phyloP scores from a whole-genome alignment of 1,140 invertebrate genomes.

The Euwallacea similis region DNA sequence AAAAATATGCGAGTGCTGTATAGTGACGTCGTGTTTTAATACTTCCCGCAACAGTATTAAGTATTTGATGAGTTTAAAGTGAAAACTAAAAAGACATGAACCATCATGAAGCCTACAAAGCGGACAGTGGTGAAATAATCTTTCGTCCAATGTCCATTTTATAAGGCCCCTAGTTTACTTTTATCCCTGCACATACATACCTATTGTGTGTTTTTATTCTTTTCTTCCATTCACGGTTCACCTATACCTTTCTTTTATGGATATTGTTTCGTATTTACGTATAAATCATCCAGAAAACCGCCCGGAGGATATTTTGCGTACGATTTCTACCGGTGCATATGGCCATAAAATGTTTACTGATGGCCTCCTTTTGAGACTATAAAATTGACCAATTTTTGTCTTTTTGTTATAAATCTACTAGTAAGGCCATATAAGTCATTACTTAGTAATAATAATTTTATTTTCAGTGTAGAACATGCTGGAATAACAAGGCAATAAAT shows the following conservation, averaged over 20 bases:
- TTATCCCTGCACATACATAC: slow-evolving; percentile 28
- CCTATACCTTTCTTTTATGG: slow-evolving; percentile 46
- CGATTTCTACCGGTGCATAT: slow-evolving; percentile 35
- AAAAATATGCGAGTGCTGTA: too few relatives aligned
- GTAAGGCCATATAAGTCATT: background rate
- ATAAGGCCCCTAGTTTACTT: slow-evolving; percentile 23
- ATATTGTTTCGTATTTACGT: slow-evolving; percentile 46
- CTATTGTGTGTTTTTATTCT: slow-evolving; percentile 44
- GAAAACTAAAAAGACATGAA: too few relatives aligned
- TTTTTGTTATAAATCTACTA: background rate
- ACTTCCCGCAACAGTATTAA: too few relatives aligned
- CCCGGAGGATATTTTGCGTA: slow-evolving; percentile 29
- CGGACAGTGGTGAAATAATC: slow-evolving; percentile 2
- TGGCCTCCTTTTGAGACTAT: too few relatives aligned
- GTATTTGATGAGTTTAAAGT: too few relatives aligned
- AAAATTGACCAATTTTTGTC: background rate
- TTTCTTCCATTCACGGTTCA: slow-evolving; percentile 43
- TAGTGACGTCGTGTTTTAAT: too few relatives aligned
- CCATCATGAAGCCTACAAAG: background rate
- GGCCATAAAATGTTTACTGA: slow-evolving; percentile 32
- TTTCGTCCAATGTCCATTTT: slow-evolving; percentile 15
- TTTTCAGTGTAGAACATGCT: background rate
- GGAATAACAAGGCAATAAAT: slow-evolving; percentile 8
- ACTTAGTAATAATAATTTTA: background rate
- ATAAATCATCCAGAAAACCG: slow-evolving; percentile 45